These are phyloP conservation scores for Eospalax fontanierii DNA, from an alignment of 2,797 vertebrate species.

Conservation along the genomic window DNA sequence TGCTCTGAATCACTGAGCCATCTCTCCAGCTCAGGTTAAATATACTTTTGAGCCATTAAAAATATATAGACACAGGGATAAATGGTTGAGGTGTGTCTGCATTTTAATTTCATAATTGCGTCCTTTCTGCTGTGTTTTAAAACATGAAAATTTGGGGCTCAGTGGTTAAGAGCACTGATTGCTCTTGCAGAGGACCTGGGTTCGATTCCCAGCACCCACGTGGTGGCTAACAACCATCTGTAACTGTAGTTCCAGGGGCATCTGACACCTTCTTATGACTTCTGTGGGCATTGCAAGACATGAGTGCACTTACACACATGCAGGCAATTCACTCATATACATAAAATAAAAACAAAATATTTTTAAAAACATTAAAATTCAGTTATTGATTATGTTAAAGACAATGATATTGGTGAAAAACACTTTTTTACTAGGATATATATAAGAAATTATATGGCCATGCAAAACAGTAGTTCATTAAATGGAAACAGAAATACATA, in stretches of 20 bases:
- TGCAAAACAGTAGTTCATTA: slow-evolving; percentile 51
- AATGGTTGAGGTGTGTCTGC: not conserved
- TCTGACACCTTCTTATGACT: too few relatives aligned
- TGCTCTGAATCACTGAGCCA: too few relatives aligned
- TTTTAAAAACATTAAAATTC: slow-evolving; percentile 48
- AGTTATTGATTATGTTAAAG: slow-evolving; percentile 63
- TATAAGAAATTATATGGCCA: slow-evolving; percentile 29
- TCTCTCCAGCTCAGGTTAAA: not conserved
- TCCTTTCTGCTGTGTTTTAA: slow-evolving; percentile 29
- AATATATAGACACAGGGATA: not conserved
- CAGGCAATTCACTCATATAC: too few relatives aligned
- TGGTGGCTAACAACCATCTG: too few relatives aligned
- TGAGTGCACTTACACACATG: too few relatives aligned
- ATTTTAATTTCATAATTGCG: slow-evolving; percentile 59
- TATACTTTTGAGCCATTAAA: not conserved
- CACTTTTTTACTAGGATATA: slow-evolving; percentile 38
- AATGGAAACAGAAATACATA: slow-evolving; percentile 38
- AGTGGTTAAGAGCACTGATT: too few relatives aligned
- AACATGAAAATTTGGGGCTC: too few relatives aligned
- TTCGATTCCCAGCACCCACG: too few relatives aligned
- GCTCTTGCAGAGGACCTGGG: too few relatives aligned
- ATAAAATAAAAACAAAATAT: too few relatives aligned
- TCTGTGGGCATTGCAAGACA: too few relatives aligned
- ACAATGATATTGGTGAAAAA: not conserved
- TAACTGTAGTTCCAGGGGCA: too few relatives aligned